A percentile compares a stretch with the other conserved stretches of the same genome.
Evolutionary conservation across 92 coral and sea anemone species (phyloP).

Genomic region (Meandrina meandrites): DNA sequence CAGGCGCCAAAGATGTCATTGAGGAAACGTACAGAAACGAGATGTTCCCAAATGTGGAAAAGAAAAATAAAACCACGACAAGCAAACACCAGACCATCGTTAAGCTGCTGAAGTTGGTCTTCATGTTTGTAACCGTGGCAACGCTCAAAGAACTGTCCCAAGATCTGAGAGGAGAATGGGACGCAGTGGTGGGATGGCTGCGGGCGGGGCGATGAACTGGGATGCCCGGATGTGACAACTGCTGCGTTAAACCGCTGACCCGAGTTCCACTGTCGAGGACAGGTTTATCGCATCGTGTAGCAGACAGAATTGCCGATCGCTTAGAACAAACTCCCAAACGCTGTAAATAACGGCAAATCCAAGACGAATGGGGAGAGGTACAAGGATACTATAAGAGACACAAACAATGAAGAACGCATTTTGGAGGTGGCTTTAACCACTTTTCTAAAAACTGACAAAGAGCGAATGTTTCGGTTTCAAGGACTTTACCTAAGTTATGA

Average conservation of each 20-base stretch:
- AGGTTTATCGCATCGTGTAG: not conserved
- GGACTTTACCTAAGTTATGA: not conserved
- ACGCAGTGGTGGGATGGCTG: conserved; percentile 42
- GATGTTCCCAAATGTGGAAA: conserved; percentile 50
- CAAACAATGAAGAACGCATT: not conserved
- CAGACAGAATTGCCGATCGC: not conserved
- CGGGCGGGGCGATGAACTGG: conserved; percentile 35
- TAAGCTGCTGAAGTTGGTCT: conserved; percentile 26
- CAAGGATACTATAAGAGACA: not conserved
- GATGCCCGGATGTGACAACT: conserved; percentile 11
- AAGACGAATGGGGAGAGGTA: not conserved
- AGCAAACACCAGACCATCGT: conserved; percentile 1
- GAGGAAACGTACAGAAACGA: conserved; percentile 63
- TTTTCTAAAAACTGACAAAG: not conserved
- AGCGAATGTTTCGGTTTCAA: not conserved
- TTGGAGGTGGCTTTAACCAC: not conserved
- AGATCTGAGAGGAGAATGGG: conserved; percentile 42
- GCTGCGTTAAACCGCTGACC: not conserved
- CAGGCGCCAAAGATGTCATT: conserved; percentile 77
- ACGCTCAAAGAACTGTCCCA: conserved; percentile 31
- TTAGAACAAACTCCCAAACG: not conserved
- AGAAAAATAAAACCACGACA: not conserved
- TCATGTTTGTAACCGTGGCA: conserved; percentile 37
- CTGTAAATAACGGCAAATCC: not conserved
- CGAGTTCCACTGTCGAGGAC: not conserved